Percentiles rank a stretch among this genome's conserved stretches.
These are phyloP conservation scores for Urophycis tenuis DNA, from an alignment of 2,797 vertebrate species.

Conservation along the genomic window DNA sequence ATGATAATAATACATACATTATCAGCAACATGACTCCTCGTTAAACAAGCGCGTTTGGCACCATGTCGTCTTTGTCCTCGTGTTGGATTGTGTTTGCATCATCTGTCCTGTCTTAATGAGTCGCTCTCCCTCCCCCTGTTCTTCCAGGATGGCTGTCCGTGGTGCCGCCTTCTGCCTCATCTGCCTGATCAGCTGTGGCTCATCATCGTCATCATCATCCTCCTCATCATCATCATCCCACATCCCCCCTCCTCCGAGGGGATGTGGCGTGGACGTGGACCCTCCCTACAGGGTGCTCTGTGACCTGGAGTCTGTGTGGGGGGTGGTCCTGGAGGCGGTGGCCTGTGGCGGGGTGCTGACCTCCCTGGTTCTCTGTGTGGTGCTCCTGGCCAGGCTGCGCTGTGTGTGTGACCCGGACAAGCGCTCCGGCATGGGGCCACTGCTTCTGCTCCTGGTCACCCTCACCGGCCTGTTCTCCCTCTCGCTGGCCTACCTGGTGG, in stretches of 20 bases:
- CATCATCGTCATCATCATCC: conserved; percentile 41
- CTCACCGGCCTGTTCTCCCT: conserved; percentile 86
- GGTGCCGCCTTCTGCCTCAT: conserved; percentile 74
- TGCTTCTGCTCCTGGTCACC: conserved; percentile 87
- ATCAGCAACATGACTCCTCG: background rate
- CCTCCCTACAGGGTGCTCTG: conserved; percentile 86
- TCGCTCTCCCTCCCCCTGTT: conserved; percentile 28
- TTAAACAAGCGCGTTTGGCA: background rate
- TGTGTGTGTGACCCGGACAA: conserved; percentile 83
- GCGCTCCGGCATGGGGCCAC: conserved; percentile 79
- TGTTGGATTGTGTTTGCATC: background rate
- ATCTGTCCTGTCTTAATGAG: conserved; percentile 16
- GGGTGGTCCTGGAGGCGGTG: conserved; percentile 88
- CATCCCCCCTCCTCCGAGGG: conserved; percentile 76
- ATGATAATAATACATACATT: too few species aligned
- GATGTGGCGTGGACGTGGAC: conserved; percentile 82
- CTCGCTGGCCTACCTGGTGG: conserved; percentile 89
- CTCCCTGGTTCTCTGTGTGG: conserved; percentile 77
- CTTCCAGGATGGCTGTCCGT: conserved; percentile 64
- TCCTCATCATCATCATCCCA: conserved; percentile 66
- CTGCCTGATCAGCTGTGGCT: conserved; percentile 71
- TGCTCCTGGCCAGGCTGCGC: conserved; percentile 80
- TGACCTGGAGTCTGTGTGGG: conserved; percentile 93
- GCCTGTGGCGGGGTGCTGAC: conserved; percentile 82
- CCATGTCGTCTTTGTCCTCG: background rate